Conservation (phyloP, 1,140 invertebrate species). For the Phocides pigmalion region DNA sequence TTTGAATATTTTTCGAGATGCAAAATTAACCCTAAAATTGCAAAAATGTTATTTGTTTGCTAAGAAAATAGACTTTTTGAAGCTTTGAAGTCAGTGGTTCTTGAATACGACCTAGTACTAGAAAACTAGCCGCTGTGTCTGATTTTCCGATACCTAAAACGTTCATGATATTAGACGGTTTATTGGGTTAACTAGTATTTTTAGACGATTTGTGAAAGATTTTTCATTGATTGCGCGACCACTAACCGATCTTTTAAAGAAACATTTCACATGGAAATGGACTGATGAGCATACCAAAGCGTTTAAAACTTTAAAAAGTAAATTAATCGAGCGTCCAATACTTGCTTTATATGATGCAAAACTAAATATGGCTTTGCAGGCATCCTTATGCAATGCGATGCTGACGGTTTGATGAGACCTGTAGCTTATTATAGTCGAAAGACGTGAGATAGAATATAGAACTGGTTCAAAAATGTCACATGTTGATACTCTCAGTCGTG, state of each 20-base stretch:
- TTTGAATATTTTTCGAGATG: neutral
- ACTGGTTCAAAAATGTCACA: neutral
- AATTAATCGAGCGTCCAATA: conserved; percentile 21
- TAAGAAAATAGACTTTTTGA: neutral
- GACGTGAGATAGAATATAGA: conserved; percentile 17
- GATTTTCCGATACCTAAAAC: neutral
- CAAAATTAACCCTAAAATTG: neutral
- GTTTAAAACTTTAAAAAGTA: conserved; percentile 28
- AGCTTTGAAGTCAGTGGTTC: neutral
- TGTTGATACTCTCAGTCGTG: conserved; percentile 13
- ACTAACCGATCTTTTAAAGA: neutral
- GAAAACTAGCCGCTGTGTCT: neutral
- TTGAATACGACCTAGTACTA: neutral
- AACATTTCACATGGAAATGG: neutral
- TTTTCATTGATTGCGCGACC: neutral
- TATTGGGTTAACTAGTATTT: neutral
- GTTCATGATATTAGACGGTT: neutral
- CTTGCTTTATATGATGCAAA: conserved; percentile 12
- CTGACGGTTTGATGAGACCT: neutral
- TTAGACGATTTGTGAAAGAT: neutral
- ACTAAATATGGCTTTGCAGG: neutral
- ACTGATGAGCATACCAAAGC: neutral
- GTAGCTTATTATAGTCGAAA: conserved; percentile 4
- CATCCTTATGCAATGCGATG: neutral
- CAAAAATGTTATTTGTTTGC: neutral